Evolutionary conservation across 2,797 vertebrate genomes (phyloP).

Genomic region (Gouania willdenowi): DNA sequence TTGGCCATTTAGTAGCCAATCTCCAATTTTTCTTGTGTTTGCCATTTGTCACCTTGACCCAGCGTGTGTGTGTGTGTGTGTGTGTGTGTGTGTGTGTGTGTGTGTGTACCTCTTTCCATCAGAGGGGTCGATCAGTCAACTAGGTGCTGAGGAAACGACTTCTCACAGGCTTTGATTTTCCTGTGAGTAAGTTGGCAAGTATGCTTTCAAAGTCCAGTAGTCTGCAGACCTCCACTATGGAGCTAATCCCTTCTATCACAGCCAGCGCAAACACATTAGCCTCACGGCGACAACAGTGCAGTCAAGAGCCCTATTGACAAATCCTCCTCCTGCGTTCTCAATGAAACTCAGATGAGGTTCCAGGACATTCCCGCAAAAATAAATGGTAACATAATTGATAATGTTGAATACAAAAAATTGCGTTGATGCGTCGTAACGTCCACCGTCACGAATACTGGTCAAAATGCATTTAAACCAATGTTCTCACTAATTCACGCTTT

Average conservation of each 20-base stretch:
- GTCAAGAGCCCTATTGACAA: slow-evolving; percentile 68
- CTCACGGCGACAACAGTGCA: slow-evolving; percentile 61
- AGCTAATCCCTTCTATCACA: slow-evolving; percentile 67
- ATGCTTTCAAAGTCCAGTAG: slow-evolving; percentile 77
- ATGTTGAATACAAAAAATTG: no score
- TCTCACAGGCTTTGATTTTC: slow-evolving; percentile 65
- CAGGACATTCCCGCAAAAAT: slow-evolving; percentile 31
- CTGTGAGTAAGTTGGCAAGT: slow-evolving; percentile 65
- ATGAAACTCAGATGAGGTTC: slow-evolving; percentile 46
- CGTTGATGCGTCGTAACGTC: no score
- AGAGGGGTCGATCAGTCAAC: slow-evolving; percentile 62
- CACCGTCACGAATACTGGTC: no score
- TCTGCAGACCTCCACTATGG: slow-evolving; percentile 65
- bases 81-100: slow-evolving; percentile 31
- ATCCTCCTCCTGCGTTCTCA: slow-evolving; percentile 60
- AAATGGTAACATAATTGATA: no score
- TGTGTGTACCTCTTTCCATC: slow-evolving; percentile 26
- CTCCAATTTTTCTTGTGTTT: no score
- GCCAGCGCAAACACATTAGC: slow-evolving; percentile 75
- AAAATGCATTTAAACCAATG: no score
- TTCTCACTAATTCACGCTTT: no score
- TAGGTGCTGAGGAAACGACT: slow-evolving; percentile 61
- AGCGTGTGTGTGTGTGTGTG: slow-evolving; percentile 4
- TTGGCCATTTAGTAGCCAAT: slow-evolving; percentile 26
- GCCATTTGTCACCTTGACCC: slow-evolving; percentile 59